These are phyloP conservation scores for Lucilia sericata DNA, from an alignment of 1,140 invertebrate species.

Conservation along the genomic window DNA sequence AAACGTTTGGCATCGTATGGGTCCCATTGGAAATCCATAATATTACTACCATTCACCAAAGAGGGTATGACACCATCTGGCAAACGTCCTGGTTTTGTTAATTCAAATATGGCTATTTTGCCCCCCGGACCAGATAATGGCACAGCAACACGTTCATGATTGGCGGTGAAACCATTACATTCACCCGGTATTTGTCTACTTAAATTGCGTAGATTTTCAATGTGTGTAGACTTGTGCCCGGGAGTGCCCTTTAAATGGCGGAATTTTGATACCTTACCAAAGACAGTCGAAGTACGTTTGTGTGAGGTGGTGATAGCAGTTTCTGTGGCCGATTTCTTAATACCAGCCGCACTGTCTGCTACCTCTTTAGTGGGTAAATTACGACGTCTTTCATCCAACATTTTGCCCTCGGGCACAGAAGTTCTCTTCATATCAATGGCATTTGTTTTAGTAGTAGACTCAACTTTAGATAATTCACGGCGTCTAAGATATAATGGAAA, in stretches of 20 bases:
- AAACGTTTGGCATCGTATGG: conserved; percentile 86
- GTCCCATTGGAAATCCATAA: conserved; percentile 95
- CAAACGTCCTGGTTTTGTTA: conserved; percentile 81
- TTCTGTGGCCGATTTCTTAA: conserved; percentile 70
- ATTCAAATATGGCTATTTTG: conserved; percentile 88
- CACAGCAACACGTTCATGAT: conserved; percentile 85
- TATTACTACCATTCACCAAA: conserved; percentile 87
- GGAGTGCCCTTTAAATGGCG: conserved; percentile 91
- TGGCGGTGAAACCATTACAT: conserved; percentile 93
- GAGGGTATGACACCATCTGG: conserved; percentile 83
- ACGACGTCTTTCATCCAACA: conserved; percentile 60
- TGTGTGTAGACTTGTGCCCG: conserved; percentile 89
- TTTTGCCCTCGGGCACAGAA: conserved; percentile 63
- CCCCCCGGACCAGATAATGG: conserved; percentile 90
- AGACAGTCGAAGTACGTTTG: conserved; percentile 87
- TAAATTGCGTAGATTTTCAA: conserved; percentile 92
- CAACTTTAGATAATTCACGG: conserved; percentile 61
- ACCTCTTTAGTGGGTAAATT: conserved; percentile 37
- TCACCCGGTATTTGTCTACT: conserved; percentile 92
- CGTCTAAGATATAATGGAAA: conserved; percentile 51
- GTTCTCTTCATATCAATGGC: conserved; percentile 59
- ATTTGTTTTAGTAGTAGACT: conserved; percentile 54
- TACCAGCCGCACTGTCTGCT: conserved; percentile 41
- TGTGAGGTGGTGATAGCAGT: conserved; percentile 72
- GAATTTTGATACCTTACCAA: conserved; percentile 92